Conservation (phyloP, 37 sponge, comb jelly and placozoan species). For the Haliclona indistincta region DNA sequence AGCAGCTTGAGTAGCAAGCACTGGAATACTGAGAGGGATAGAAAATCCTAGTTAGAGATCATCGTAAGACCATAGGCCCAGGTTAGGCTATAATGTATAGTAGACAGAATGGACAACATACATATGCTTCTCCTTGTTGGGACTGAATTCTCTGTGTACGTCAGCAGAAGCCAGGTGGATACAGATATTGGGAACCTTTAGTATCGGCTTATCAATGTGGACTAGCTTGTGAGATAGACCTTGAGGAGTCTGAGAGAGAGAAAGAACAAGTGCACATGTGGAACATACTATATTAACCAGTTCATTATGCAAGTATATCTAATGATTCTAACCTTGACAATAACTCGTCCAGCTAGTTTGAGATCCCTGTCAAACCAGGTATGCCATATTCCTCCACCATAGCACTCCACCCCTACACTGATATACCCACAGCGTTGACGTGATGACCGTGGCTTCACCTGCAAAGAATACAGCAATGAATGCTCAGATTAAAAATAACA, state of each 20-base stretch:
- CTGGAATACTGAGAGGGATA: constrained; percentile 50
- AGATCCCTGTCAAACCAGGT: constrained; percentile 98
- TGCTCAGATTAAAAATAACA: no score
- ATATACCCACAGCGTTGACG: constrained; percentile 60
- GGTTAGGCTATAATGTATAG: no score
- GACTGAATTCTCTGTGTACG: constrained; percentile 76
- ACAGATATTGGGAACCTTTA: constrained; percentile 86
- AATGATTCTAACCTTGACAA: constrained; percentile 49
- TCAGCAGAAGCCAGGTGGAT: constrained; percentile 87
- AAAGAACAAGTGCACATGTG: no score
- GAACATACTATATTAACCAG: no score
- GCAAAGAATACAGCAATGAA: no score
- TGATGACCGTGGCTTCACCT: constrained; percentile 72
- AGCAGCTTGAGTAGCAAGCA: constrained; percentile 68
- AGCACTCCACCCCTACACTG: constrained; percentile 76
- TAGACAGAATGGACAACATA: constrained; percentile 18
- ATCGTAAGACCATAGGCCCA: neutral
- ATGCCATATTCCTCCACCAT: constrained; percentile 98
- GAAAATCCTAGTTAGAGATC: neutral
- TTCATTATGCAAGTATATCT: no score
- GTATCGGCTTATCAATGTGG: constrained; percentile 86
- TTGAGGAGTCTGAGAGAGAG: constrained; percentile 40
- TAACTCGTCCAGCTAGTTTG: constrained; percentile 89
- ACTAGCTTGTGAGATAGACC: constrained; percentile 75
- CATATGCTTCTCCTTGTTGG: constrained; percentile 90